Percentiles rank a stretch among this genome's conserved stretches.
Evolutionary conservation across 2,113 vertebrate species (phyloP).

Genomic region (Rhabdornis inornatus): DNA sequence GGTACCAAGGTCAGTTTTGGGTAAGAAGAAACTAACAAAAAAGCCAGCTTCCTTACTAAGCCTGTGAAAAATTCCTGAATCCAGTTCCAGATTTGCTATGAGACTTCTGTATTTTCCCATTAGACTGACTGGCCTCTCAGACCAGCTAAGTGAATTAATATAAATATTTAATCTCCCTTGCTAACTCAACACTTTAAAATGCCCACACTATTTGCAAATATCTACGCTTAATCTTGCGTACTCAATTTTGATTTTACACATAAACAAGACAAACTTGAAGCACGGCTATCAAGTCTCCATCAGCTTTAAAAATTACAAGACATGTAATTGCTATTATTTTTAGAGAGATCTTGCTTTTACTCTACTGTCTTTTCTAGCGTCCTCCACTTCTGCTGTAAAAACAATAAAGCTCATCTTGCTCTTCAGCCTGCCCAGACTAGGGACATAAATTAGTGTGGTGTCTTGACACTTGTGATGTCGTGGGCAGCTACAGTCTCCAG

Average conservation of each 20-base stretch:
- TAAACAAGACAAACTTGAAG: not conserved
- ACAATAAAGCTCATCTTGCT: not conserved
- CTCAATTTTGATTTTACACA: not conserved
- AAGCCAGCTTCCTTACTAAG: not conserved
- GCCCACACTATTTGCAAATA: not conserved
- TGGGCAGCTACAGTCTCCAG: slow-evolving; percentile 23
- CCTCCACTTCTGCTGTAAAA: not conserved
- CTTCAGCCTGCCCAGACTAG: not conserved
- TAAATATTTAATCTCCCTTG: not conserved
- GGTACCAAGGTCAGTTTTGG: not conserved
- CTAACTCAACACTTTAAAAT: not conserved
- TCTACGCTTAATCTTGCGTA: rapidly evolving
- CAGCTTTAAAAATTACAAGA: not conserved
- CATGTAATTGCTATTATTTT: not conserved
- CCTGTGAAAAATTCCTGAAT: not conserved
- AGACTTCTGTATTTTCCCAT: not conserved
- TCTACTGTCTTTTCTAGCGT: not conserved
- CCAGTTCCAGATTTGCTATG: not conserved
- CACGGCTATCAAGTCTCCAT: not conserved
- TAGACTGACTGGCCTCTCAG: not conserved
- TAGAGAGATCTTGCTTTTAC: not conserved
- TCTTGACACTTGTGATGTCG: rapidly evolving
- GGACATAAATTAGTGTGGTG: not conserved
- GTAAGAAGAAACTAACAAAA: not conserved
- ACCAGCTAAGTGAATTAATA: not conserved